Base-by-base conservation (phyloP, 2,888 invertebrate genomes). In the Sarcophaga carnaria region DNA sequence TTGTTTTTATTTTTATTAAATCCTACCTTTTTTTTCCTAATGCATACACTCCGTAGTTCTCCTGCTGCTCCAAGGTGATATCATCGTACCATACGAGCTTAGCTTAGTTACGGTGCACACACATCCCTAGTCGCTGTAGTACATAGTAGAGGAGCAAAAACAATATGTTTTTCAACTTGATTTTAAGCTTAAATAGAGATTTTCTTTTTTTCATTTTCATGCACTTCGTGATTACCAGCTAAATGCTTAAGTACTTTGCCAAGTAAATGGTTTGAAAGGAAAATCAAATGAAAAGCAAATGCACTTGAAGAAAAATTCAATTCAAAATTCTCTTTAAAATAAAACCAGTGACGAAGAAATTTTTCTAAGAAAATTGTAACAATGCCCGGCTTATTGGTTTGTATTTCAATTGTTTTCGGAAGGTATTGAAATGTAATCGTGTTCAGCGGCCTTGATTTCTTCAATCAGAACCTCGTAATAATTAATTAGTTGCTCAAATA, bases 151-250 rank as follows among this genome's bases (percentile, higher is more conserved):
- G 17, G 4, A 54, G 54, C 5, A 14, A 64, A 72, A 60, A 67
- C 12, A 54, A 66, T 59, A n/a, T 64, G 25, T 62, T 80, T 60
- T 60, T 12, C 17, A 54, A 74, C 67, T 72, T 72, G 45, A 80
- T 47, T 81, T 76, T 70, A 45, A 25, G 69, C 81, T 82, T 76
- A 59, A 82, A 63, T 59, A 76, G 63, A 47, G 70, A 70, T 76
- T 64, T 45, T 69, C 25, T 75, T 71, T 70, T 49, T 63, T 49
- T 2, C 14, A 14, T 17, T 12, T 54, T 14, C 17, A 54, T 54
- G 54, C 17, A 45, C 45, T 76, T 81, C 75, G 75, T 81, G 81
- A 81, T 79, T 71, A 71, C 63, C 17, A 62, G 63, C 27, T 76
- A 75, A 75, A 75, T 69, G 63, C 75, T 76, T 54, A 75, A 70